These are phyloP conservation scores for Mustelus asterias DNA, from an alignment of 2,113 vertebrate species.

Conservation along the genomic window DNA sequence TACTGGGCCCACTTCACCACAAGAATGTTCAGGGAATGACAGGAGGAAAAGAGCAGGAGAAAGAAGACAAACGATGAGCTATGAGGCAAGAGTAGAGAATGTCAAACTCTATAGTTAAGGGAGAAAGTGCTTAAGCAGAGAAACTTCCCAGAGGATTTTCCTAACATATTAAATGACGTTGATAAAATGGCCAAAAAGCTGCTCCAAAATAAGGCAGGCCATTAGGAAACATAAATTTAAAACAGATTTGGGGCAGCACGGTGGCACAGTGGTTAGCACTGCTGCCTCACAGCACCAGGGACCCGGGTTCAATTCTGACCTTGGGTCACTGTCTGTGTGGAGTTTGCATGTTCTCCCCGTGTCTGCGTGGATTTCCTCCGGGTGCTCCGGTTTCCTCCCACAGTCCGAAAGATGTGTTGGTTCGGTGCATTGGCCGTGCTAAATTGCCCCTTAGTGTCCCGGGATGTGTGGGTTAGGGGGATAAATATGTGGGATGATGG, in stretches of 20 bases:
- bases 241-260: background rate
- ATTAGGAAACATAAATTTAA: background rate
- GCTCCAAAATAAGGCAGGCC: background rate
- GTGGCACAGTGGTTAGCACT: no score
- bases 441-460: no score
- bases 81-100: background rate
- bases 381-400: no score
- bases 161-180: background rate
- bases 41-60: background rate
- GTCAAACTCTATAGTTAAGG: background rate
- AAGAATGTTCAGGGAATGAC: background rate
- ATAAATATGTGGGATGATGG: no score
- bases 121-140: background rate
- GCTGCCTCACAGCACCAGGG: no score
- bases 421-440: no score
- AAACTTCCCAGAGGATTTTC: background rate
- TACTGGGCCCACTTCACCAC: background rate
- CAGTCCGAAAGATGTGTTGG: no score
- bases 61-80: background rate
- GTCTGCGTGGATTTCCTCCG: no score
- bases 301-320: no score
- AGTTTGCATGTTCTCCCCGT: no score
- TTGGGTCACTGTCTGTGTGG: no score
- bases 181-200: background rate
- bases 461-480: no score